Base-by-base conservation (phyloP, 2,113 vertebrate genomes). In the Corydoras sp. region DNA sequence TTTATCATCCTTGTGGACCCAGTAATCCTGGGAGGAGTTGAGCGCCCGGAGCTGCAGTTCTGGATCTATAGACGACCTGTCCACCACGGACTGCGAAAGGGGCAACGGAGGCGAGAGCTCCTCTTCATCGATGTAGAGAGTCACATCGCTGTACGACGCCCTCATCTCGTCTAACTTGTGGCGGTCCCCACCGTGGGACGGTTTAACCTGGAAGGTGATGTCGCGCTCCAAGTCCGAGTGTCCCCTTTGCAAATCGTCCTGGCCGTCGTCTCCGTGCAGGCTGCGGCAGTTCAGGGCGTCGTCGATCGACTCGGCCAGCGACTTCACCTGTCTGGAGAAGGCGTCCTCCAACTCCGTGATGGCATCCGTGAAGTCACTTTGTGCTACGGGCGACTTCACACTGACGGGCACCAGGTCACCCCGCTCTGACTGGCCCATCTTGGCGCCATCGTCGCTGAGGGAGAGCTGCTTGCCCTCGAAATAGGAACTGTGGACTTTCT, bases 291-390 rank as follows among this genome's bases (percentile, higher is more conserved):
- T 97, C 55, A 99, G 87, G 0, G 96, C 96, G 2, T 99, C 96
- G 0, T 99, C 96, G 2, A 99, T 99, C 50, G 96, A 99, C 79
- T 98, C 96, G 0, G 96, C 96, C 70, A 99, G 88, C 2, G 96
- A 99, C 74, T 98, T 98, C 55, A 99, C 96, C 76, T 99, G 96
- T 78, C 95, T 87, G 7, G 96, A 98, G 81, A 99, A 99, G 70
- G 95, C 95, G 3, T 98, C 96, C 82, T 99, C 96, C 74, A 99
- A 88, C 80, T 99, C 96, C 0, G 96, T 97, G 78, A 99, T 97
- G 53, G 96, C 94, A 0, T 97, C 96, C 0, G 88, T 84, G 74
- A 98, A 96, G 82, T 97, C 95, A 0, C 90, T 91, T 74, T 93
- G 90, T 0, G 91, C 81, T 0, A 91, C 88, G 0, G 94, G 90